A percentile compares a stretch with the other conserved stretches of the same genome.
These are phyloP conservation scores for Lasioglossum villosulum DNA, from an alignment of 2,888 invertebrate genomes.

Conservation along the genomic window DNA sequence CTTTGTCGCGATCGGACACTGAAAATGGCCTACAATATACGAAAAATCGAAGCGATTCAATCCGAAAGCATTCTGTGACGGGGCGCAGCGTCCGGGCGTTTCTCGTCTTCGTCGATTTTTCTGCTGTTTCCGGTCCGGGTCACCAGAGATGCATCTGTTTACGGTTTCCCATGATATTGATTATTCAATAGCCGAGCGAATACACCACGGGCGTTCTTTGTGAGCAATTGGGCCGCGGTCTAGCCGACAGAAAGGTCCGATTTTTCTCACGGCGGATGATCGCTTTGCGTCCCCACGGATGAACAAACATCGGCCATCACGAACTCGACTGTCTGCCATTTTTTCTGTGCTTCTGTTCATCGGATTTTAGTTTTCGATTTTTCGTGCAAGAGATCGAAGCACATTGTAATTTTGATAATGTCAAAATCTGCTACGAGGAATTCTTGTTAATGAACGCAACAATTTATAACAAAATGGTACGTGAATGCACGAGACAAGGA, in stretches of 20 bases:
- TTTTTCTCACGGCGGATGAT: conserved; percentile 55
- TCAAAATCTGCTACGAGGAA: too few species aligned
- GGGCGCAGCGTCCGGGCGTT: not conserved
- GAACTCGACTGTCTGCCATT: conserved; percentile 20
- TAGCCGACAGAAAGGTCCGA: conserved; percentile 59
- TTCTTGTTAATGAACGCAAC: not conserved
- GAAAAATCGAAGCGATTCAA: not conserved
- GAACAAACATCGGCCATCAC: conserved; percentile 23
- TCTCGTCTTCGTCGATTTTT: not conserved
- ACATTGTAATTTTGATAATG: too few species aligned
- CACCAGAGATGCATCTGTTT: conserved; percentile 55
- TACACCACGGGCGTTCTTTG: conserved; percentile 21
- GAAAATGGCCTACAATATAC: not conserved
- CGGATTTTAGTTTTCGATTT: too few species aligned
- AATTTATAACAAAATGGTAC: not conserved
- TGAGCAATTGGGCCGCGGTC: not conserved
- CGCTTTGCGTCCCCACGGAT: conserved; percentile 32
- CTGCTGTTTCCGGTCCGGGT: conserved; percentile 29
- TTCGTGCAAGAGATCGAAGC: too few species aligned
- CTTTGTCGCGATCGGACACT: not conserved
- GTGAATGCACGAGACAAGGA: not conserved
- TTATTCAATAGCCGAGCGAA: conserved; percentile 43
- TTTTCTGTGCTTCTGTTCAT: conserved; percentile 23
- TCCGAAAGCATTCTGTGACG: not conserved
- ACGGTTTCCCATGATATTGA: conserved; percentile 49